Conservation (phyloP, 2,797 vertebrate species). For the Coendou prehensilis region DNA sequence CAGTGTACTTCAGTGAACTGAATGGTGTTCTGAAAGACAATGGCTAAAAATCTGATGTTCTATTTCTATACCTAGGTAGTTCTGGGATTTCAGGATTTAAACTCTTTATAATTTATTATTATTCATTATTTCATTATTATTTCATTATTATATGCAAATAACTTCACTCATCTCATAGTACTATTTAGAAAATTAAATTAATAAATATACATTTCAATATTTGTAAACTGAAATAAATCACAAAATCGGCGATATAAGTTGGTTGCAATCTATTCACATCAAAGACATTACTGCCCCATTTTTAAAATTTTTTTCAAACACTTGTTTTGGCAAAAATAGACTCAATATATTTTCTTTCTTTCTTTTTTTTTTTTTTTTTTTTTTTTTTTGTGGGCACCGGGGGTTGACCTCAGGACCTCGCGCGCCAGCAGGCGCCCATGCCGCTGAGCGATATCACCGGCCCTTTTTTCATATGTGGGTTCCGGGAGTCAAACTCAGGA, state of each 20-base stretch:
- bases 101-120: slow-evolving; percentile 25
- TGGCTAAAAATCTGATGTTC: not conserved
- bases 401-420: no score
- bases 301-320: slow-evolving; percentile 58
- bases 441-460: no score
- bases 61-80: not conserved
- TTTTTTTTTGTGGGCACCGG: no score
- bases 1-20: not conserved
- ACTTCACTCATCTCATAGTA: not conserved
- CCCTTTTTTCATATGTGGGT: no score
- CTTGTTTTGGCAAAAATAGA: slow-evolving; percentile 24
- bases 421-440: no score
- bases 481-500: no score
- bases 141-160: not conserved
- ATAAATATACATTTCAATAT: not conserved
- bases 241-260: not conserved
- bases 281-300: slow-evolving; percentile 51
- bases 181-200: slow-evolving; percentile 27
- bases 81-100: not conserved
- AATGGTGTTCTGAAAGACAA: not conserved
- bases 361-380: no score
- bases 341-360: slow-evolving; percentile 5
- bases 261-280: slow-evolving; percentile 4
- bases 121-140: no score
- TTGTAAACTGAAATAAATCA: slow-evolving; percentile 50